Evolutionary conservation across 2,113 vertebrate species (phyloP), one percentile per base, ranked within the genome.

Genomic region (Ginglymostoma cirratum): DNA sequence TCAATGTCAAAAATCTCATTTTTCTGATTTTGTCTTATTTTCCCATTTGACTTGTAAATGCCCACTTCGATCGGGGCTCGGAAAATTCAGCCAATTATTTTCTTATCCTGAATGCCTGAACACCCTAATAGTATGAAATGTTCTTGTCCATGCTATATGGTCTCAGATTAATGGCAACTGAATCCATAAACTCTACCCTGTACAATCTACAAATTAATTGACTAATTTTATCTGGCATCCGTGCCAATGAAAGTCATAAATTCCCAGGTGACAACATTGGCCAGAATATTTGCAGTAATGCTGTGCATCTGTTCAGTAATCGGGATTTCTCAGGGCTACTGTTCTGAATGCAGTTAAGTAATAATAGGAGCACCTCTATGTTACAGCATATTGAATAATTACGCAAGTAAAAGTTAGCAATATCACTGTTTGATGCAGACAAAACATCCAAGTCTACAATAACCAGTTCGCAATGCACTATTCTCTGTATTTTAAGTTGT

Each of bases 231-330:
- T 95, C 93, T 95, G 42, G 93, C 93, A 95, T 72, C 65, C 70
- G 23, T 95, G 67, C 67, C 48, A 95, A 95, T 95, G 66, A 70
- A 95, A 95, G 67, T 95, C 93, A 94, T 94, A 95, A 94, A 70
- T 94, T 67, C 42, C 69, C 38, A 94, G 12, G 42, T 72, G 67
- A 76, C 69, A 76, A 52, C 45, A 48, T 72, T 27, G 72, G 45
- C 38, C 94, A 95, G 15, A 48, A 66, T 76, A 15, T 72, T 14
- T 27, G 42, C 42, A 52, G 10, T 8, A 70, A 69, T 23, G 45
- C 67, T 23, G 12, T 19, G 72, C 7, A 2, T 67, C 34, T 94
- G 6, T 45, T 38, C 92, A 94, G 67, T 94, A 95, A 95, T 52
- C 69, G 66, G 24, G 27, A 19, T 12, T 70, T 45, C 92, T 67